Percentiles rank a stretch among this genome's conserved stretches.
Evolutionary conservation across 2,113 vertebrate species (phyloP).

Genomic region (Trochalopteron elliotii): DNA sequence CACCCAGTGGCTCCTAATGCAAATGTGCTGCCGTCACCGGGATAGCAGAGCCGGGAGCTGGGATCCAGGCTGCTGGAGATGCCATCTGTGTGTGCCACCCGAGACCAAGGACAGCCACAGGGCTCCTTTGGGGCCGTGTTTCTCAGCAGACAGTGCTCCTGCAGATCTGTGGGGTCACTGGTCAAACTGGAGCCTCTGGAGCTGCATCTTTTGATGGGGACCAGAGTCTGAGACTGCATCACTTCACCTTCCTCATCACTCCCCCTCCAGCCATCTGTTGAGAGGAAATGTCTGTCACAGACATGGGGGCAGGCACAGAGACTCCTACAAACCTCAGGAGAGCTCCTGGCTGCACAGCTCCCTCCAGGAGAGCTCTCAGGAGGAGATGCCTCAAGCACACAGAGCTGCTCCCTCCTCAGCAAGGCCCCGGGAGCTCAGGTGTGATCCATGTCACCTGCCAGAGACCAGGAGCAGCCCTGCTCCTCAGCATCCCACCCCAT

Average conservation of each 20-base stretch:
- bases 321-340: neutral
- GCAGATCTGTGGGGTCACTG: rapidly evolving
- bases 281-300: neutral
- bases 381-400: neutral
- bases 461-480: neutral
- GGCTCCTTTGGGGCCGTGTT: rapidly evolving
- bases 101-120: rapidly evolving
- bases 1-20: neutral
- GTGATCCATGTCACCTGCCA: rapidly evolving
- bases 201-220: neutral
- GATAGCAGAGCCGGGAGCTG: neutral
- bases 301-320: rapidly evolving
- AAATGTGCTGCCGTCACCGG: rapidly evolving
- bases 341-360: neutral
- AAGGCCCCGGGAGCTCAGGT: rapidly evolving
- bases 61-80: neutral
- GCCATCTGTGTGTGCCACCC: neutral
- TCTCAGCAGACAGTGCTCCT: neutral
- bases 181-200: rapidly evolving
- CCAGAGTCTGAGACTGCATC: neutral
- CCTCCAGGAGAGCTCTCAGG: neutral
- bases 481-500: neutral
- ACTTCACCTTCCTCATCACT: neutral
- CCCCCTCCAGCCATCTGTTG: neutral
- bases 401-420: neutral